Evolutionary conservation across 2,113 vertebrate genomes (phyloP), one percentile per base, ranked within the genome.

Genomic region (Illadopsis cleaveri): DNA sequence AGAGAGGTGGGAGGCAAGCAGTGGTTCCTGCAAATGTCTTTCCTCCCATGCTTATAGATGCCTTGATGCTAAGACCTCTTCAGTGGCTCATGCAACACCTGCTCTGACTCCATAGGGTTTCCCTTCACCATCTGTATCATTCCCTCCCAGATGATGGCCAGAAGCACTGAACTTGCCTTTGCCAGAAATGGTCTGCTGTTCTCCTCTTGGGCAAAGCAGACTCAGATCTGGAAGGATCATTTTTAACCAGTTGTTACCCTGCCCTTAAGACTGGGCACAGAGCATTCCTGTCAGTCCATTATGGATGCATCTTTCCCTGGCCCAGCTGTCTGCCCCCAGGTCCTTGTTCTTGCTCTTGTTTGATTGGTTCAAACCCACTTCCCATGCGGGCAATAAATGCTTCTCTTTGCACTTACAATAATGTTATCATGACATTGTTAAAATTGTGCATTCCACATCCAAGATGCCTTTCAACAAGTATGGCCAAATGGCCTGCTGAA

Each of bases 401-500:
- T 93, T 18, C 18, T 75, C 53, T 91, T 89, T 77, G 47, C 21
- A 35, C 8, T 69, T 69, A 35, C 15, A 68, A 47, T 61, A 31
- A 47, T 45, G 16, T 35, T 47, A 54, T 14, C 54, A 18, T 75
- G 53, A 50, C 13, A 12, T 27, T 25, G 38, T 35, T 61, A 64
- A 48, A 88, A 82, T 5, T 5, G 27, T 24, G n/a, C 0, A 0
- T 18, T 86, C 33, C 53, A 31, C 10, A 40, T 33, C 44, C 21
- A 56, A 75, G 37, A 42, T 4, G 5, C 44, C 40, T 80, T 91
- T 51, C 50, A 40, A 65, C 68, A 72, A 65, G 10, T 22, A 28
- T n/a, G 45, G 42, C 20, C 51, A 79, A 76, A 61, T 13, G 28
- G 31, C 42, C 37, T 58, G 9, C 16, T 40, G n/a, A 81, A 86